These are phyloP conservation scores for Brienomyrus brachyistius DNA, from an alignment of 2,113 vertebrate species.

Conservation along the genomic window DNA sequence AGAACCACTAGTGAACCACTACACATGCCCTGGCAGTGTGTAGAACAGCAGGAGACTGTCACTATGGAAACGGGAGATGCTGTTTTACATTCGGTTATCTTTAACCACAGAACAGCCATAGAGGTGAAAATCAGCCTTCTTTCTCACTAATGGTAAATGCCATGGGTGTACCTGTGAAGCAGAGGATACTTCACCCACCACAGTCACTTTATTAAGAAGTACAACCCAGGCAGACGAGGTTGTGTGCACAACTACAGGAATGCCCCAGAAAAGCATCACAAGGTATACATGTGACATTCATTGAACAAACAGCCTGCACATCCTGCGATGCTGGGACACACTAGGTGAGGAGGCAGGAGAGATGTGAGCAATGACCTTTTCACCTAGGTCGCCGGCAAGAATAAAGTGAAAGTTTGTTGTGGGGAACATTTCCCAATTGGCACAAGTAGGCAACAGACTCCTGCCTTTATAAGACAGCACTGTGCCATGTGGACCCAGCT, in stretches of 20 bases:
- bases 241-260: background rate
- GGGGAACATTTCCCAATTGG: background rate
- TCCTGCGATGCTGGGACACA: background rate
- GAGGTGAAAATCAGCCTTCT: background rate
- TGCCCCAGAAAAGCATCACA: background rate
- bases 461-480: background rate
- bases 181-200: background rate
- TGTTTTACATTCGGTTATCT: background rate
- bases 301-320: background rate
- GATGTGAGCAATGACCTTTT: background rate
- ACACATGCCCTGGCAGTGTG: background rate
- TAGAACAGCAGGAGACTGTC: background rate
- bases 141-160: background rate
- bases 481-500: background rate
- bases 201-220: background rate
- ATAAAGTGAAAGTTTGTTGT: background rate
- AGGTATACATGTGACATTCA: background rate
- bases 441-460: background rate
- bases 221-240: background rate
- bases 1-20: background rate
- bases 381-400: background rate
- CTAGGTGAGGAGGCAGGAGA: background rate
- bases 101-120: background rate
- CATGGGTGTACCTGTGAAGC: background rate
- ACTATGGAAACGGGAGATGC: background rate